Evolutionary conservation across 2,113 vertebrate genomes (phyloP), one percentile per base, ranked within the genome.

Genomic region (Leucopsar rothschildi): DNA sequence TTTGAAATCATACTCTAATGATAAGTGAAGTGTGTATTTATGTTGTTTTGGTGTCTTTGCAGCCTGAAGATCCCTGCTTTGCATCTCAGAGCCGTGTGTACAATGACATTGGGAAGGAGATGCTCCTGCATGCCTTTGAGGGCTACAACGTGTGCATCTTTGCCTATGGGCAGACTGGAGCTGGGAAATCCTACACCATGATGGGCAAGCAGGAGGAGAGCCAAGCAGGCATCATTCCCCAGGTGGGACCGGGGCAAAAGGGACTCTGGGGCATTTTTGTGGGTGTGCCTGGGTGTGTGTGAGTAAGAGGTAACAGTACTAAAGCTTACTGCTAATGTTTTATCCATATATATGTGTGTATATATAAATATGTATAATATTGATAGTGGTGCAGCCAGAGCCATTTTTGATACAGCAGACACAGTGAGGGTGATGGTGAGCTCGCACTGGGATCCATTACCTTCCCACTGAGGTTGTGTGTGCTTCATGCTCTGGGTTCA

Each of bases 81-180:
- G 99, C 99, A 5, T 99, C 99, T 90, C 99, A 99, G 97, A 99
- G 92, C 90, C 99, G 97, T 12, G 99, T 99, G 56, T 99, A 98
- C 98, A 99, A 99, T 98, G 99, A 99, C 81, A 99, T 99, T 49
- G 99, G 99, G 63, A 99, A 99, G 93, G 99, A 99, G 97, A 99
- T 99, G 99, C 98, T 99, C 88, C 97, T 98, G 55, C 99, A 99
- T 8, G 99, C 99, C 63, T 99, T 99, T 31, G 99, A 99, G 91
- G 99, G 99, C 81, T 99, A 99, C 96, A 99, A 99, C 1, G 99
- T 99, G 5, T 99, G 99, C 95, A 99, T 99, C 92, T 99, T 99
- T 87, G 99, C 99, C 52, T 99, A 99, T 42, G 99, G 99, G 81
- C 99, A 99, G 98, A 99, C 99, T 12, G 99, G 99, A 95, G 98